phyloP scores from a whole-genome alignment of 2,888 invertebrate genomes.

The Athalia rosae region DNA sequence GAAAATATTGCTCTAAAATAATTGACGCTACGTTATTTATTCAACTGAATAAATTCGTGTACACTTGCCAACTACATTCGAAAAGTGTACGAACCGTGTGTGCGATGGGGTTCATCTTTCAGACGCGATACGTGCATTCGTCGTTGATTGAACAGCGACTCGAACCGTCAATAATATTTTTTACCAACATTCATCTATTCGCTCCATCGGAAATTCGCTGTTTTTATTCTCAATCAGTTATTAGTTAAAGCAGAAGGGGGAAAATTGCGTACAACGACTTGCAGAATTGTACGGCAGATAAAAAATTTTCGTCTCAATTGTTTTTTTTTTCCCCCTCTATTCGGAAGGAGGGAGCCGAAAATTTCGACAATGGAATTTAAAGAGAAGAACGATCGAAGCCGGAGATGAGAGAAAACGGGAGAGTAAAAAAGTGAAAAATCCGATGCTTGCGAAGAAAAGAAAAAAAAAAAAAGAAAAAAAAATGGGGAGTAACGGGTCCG shows the following conservation, averaged over 20 bases:
- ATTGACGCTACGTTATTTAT: slow-evolving; percentile 1
- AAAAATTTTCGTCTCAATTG: no score
- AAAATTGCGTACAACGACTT: no score
- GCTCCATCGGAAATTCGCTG: no score
- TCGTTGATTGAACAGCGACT: neutral
- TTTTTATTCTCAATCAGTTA: no score
- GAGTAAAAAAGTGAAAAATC: neutral
- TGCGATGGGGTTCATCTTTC: neutral
- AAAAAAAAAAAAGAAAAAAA: neutral
- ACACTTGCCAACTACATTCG: neutral
- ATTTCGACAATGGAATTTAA: no score
- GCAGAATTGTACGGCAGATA: no score
- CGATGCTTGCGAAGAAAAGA: neutral
- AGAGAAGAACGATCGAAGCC: no score
- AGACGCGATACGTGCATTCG: neutral
- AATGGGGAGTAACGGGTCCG: slow-evolving; percentile 5
- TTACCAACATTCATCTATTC: neutral
- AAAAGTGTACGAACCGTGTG: neutral
- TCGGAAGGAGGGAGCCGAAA: no score
- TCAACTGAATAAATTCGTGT: slow-evolving; percentile 23
- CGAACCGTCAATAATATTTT: slow-evolving; percentile 10
- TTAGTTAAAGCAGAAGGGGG: no score
- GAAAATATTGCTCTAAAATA: neutral
- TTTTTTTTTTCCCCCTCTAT: no score
- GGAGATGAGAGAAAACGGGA: neutral